Percentiles rank a stretch among this genome's conserved stretches.
phyloP scores from a whole-genome alignment of 2,797 vertebrate species.

The Moxostoma hubbsi region DNA sequence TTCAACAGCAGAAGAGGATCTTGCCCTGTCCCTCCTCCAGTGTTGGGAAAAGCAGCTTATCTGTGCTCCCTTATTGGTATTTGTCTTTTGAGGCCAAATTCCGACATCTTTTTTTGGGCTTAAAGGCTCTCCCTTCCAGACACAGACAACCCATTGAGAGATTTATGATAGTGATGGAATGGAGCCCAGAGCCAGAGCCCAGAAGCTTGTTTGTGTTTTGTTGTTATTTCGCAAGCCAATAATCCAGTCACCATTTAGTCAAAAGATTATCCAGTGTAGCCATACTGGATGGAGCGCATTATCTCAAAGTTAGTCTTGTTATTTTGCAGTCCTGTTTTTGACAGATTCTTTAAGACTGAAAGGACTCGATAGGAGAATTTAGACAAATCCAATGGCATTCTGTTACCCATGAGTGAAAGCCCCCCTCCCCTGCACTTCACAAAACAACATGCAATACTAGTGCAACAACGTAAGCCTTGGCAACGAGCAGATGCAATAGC shows the following conservation, averaged over 20 bases:
- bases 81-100: constrained; percentile 39
- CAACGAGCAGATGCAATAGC: constrained; percentile 44
- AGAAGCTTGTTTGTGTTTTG: constrained; percentile 22
- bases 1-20: background rate
- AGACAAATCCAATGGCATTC: constrained; percentile 21
- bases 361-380: background rate
- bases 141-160: constrained; percentile 15
- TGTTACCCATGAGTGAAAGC: background rate
- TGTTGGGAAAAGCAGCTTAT: background rate
- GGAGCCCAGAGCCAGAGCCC: background rate
- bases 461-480: constrained; percentile 44
- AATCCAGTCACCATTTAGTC: background rate
- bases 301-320: background rate
- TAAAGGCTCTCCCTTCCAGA: constrained; percentile 28
- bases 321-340: background rate
- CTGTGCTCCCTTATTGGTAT: background rate
- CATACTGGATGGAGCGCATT: too few relatives aligned
- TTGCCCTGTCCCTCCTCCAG: background rate
- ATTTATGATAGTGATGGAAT: constrained; percentile 21
- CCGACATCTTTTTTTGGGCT: constrained; percentile 34
- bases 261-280: background rate
- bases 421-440: background rate
- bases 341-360: background rate
- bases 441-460: constrained; percentile 50
- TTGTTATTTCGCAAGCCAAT: constrained; percentile 12